Evolutionary conservation across 2,888 invertebrate species (phyloP), one percentile per base, ranked within the genome.

Genomic region (Lochmaea crataegi): DNA sequence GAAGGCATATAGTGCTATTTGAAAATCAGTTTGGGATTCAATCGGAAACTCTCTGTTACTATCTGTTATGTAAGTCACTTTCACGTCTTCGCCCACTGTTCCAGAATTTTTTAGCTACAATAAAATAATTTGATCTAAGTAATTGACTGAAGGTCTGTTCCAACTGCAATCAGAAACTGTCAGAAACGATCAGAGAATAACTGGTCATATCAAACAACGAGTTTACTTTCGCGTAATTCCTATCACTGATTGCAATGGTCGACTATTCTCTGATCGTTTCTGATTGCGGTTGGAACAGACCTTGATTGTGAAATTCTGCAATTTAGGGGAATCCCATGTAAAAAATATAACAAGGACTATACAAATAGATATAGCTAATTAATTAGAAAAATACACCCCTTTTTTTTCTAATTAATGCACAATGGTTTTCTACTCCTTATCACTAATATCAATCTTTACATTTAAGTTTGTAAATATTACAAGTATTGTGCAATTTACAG

Each of bases 31-130:
- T 75, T 88, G 86, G 38, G 85, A 85, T 69, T 87, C 85, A 65
- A 89, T 87, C 9, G 86, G 84, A 72, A 86, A 84, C 76, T 87
- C 86, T 75, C 85, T 85, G 26, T 84, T 84, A 70, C 87, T 86
- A 38, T 83, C 82, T 76, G 86, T 86, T 32, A 87, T 77, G 77
- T 87, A 89, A n/a, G 84, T 86, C 7, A 88, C 85, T 75, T 83
- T 84, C 51, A 87, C 83, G 76, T 87, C 85, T 68, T 84, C 84
- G 14, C 83, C 85, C n/a, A 83, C 78, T 41, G 83, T 84, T 10
- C 88, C 88, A 64, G 87, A 85, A 80, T 87, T 86, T 79, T 87
- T 87, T 60, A 86, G 80, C 88, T 88, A 75, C 32, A 82, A 81
- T 53, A 41, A 66, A 65, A 38, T 38, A 38, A 38, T 38, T 38